Conservation (phyloP, 2,113 vertebrate species). For the Hystrix cristata region DNA sequence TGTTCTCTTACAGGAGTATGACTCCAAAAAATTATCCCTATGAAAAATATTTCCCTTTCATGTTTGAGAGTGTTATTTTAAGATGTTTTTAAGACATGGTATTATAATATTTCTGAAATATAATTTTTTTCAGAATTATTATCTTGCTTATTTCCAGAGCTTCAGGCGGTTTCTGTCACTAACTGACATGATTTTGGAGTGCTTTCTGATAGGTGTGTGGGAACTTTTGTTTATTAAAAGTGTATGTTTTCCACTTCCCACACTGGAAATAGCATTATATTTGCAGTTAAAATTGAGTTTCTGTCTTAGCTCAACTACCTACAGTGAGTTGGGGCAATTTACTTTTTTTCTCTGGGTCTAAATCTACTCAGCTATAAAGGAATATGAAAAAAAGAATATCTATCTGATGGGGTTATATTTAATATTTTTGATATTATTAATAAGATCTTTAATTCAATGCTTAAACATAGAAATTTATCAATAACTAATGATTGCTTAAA, state of each 20-base stretch:
- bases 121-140: not conserved
- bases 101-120: not conserved
- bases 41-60: not conserved
- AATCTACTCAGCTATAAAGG: not conserved
- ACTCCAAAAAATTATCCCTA: not conserved
- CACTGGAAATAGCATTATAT: not conserved
- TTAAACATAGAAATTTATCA: not conserved
- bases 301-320: not conserved
- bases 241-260: not conserved
- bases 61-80: not conserved
- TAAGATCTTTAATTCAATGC: not conserved
- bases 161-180: not conserved
- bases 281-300: not conserved
- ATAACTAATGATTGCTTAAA: not conserved
- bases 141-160: not conserved
- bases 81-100: not conserved
- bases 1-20: not conserved
- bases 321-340: not conserved
- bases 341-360: not conserved
- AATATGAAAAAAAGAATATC: not conserved
- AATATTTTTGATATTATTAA: not conserved
- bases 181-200: constrained; percentile 41
- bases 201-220: constrained; percentile 1
- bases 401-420: not conserved
- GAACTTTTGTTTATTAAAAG: constrained; percentile 10